Conservation (phyloP, 2,113 vertebrate genomes). For the Telmatochromis bifrenatus region DNA sequence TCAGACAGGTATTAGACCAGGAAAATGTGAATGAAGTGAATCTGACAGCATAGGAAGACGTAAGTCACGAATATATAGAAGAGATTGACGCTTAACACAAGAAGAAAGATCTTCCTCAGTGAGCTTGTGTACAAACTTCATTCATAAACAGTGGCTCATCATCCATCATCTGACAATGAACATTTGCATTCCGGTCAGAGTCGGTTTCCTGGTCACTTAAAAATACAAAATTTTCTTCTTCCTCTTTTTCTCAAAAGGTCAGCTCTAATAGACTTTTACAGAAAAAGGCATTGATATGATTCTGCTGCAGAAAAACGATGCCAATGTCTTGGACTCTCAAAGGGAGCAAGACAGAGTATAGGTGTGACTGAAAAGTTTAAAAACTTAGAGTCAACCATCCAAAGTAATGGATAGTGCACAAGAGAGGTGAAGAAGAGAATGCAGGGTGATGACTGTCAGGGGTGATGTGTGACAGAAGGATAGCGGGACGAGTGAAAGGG, state of each 20-base stretch:
- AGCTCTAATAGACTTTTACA: neutral
- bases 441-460: neutral
- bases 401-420: neutral
- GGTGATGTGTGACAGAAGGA: neutral
- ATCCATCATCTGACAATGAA: neutral
- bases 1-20: neutral
- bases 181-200: neutral
- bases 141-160: neutral
- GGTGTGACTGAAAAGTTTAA: neutral
- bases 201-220: neutral
- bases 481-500: neutral
- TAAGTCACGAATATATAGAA: neutral
- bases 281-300: neutral
- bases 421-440: neutral
- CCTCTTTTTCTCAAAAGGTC: neutral
- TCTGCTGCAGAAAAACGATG: neutral
- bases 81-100: rapidly evolving
- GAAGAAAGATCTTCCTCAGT: neutral
- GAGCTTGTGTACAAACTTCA: neutral
- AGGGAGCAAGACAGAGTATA: neutral
- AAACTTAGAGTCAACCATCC: neutral
- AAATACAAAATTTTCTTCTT: neutral
- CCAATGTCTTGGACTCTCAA: neutral
- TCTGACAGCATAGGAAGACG: neutral
- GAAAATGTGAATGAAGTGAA: neutral